Percentiles rank a stretch among this genome's conserved stretches.
Evolutionary conservation across 2,888 invertebrate genomes (phyloP).

Genomic region (Drosophila borealis): DNA sequence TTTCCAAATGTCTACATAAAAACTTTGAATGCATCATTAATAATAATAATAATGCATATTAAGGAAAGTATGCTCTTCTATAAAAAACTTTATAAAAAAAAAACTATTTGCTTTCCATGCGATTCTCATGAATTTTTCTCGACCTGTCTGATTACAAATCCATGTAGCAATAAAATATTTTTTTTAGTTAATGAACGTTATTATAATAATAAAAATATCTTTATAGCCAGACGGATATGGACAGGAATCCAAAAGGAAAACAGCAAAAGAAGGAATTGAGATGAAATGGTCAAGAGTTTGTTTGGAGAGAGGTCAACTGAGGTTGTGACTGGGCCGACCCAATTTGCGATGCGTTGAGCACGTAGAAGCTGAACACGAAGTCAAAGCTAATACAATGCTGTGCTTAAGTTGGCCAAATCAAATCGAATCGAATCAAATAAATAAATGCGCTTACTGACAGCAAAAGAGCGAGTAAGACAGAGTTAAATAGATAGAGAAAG

Average conservation of each 20-base stretch:
- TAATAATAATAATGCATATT: no score
- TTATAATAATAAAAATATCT: slow-evolving; percentile 16
- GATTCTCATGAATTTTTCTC: no score
- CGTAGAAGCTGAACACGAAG: slow-evolving; percentile 43
- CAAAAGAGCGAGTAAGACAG: slow-evolving; percentile 1
- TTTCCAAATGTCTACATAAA: no score
- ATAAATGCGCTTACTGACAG: slow-evolving; percentile 56
- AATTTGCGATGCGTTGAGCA: slow-evolving; percentile 63
- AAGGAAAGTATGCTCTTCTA: no score
- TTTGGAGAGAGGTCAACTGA: background rate
- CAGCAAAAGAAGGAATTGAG: slow-evolving; percentile 22
- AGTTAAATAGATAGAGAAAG: background rate
- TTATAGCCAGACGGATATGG: slow-evolving; percentile 1
- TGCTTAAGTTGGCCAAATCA: slow-evolving; percentile 61
- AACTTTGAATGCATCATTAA: no score
- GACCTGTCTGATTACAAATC: background rate
- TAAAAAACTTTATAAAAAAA: no score
- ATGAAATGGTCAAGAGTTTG: slow-evolving; percentile 8
- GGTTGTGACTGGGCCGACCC: slow-evolving; percentile 44
- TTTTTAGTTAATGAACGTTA: slow-evolving; percentile 42
- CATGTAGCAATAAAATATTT: slow-evolving; percentile 16
- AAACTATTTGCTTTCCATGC: no score
- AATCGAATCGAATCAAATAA: slow-evolving; percentile 62
- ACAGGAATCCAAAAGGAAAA: slow-evolving; percentile 35
- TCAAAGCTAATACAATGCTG: slow-evolving; percentile 31